Evolutionary conservation across 2,113 vertebrate species (phyloP).

Genomic region (Pyxicephalus adspersus): DNA sequence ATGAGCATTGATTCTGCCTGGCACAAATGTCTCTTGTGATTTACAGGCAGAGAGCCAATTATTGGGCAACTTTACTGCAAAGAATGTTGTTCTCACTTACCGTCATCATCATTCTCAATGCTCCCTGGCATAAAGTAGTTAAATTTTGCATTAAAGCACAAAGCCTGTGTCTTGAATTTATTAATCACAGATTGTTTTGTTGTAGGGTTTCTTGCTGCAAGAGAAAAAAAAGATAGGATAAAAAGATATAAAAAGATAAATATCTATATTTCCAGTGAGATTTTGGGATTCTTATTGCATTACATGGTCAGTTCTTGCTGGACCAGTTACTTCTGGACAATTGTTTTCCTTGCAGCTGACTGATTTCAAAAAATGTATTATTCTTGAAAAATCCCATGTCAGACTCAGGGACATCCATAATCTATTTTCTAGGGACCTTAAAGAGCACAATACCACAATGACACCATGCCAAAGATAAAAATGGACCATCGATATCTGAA

Average conservation of each 20-base stretch:
- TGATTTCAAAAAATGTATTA: background rate
- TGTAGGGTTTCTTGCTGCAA: slow-evolving; percentile 17
- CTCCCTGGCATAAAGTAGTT: slow-evolving; percentile 33
- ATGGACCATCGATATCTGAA: no score
- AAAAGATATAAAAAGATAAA: background rate
- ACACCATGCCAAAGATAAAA: no score
- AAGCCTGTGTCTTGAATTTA: slow-evolving; percentile 13
- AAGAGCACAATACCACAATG: no score
- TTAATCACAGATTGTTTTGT: background rate
- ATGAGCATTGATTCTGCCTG: no score
- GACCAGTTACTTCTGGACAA: no score
- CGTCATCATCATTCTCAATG: background rate
- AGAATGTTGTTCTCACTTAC: background rate
- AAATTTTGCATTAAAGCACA: slow-evolving; percentile 28
- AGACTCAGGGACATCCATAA: no score
- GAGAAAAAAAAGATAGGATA: background rate
- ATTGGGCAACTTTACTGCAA: no score
- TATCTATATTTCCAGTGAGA: background rate
- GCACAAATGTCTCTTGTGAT: no score
- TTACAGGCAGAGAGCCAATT: no score
- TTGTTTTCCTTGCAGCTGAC: background rate
- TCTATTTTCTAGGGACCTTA: no score
- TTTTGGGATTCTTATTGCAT: background rate
- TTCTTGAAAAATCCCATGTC: background rate
- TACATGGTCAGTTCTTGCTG: background rate